Evolutionary conservation across 2,113 vertebrate genomes (phyloP).

Genomic region (Rhizomys pruinosus): DNA sequence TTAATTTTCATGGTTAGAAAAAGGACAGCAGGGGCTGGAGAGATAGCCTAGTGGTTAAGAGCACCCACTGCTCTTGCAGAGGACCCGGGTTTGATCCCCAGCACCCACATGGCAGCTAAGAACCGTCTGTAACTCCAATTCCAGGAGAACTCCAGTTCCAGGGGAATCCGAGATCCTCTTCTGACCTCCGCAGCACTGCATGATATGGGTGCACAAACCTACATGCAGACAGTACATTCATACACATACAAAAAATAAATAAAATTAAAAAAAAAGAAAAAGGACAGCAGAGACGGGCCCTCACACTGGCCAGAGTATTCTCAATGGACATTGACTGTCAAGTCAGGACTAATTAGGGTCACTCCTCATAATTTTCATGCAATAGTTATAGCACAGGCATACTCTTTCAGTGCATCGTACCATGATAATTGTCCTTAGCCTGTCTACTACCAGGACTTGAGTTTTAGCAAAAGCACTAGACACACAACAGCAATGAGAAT

Average conservation of each 20-base stretch:
- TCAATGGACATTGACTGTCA: background rate
- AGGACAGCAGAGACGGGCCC: background rate
- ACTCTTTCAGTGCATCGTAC: conserved; percentile 63
- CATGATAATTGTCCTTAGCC: conserved; percentile 57
- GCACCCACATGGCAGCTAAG: no score
- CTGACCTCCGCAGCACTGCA: no score
- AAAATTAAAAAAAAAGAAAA: no score
- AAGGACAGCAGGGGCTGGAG: background rate
- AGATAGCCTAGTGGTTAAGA: no score
- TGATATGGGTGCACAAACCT: no score
- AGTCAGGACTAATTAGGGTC: background rate
- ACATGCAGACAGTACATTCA: no score
- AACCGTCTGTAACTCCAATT: no score
- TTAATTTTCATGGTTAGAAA: background rate
- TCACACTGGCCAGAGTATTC: background rate
- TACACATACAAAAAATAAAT: no score
- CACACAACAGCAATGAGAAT: conserved; percentile 16
- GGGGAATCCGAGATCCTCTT: no score
- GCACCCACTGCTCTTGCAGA: no score
- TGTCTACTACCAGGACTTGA: conserved; percentile 51
- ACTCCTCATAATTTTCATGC: background rate
- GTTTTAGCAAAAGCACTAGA: conserved; percentile 75
- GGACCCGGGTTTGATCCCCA: no score
- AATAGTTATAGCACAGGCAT: conserved; percentile 35
- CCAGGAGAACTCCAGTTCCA: no score